Base-by-base conservation (phyloP, 2,797 vertebrate species). In the Taenioides sp. region DNA sequence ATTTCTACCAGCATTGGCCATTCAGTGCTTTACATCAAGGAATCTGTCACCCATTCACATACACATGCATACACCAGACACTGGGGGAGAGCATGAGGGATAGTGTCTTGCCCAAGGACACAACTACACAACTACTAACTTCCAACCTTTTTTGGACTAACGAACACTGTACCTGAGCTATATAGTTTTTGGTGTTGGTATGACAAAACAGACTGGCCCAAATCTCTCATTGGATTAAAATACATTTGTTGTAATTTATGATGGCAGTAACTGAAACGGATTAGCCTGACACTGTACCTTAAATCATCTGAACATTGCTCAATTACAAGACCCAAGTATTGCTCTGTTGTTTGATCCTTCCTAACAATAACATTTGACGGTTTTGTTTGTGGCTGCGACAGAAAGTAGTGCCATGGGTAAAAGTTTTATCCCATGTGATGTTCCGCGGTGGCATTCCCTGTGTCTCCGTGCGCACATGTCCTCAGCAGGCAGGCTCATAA, bases 401-500 rank as follows among this genome's bases (percentile, higher is more conserved):
- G 72, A 84, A 88, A 80, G 70, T 83, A 78, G 54, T 78, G 82
- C 85, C 86, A 79, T 81, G 85, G 85, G 85, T 88, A 88, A 88
- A 90, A 90, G 79, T 87, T 91, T 86, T 78, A 87, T 88, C 84
- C 90, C 82, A 84, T 87, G 75, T 89, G 83, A 86, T 86, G 86
- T 84, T 81, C 83, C 66, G 85, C 79, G 63, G 86, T 79, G 63
- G 87, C 87, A 84, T 89, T 87, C 87, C 83, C 78, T 80, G 81
- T 76, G 84, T 84, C 81, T 84, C 82, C 70, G 74, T 87, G 79
- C 74, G 76, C 84, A 76, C 84, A 70, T 81, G 87, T 89, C 87
- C 89, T 91, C 91, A 89, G 86, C 89, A 88, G 89, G 86, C 87
- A 85, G 82, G 78, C 87, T 91, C 90, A 89, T 89, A 91, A 91